phyloP scores from a whole-genome alignment of 37 sponge, comb jelly and placozoan genomes.

The Dysidea cf. avara region DNA sequence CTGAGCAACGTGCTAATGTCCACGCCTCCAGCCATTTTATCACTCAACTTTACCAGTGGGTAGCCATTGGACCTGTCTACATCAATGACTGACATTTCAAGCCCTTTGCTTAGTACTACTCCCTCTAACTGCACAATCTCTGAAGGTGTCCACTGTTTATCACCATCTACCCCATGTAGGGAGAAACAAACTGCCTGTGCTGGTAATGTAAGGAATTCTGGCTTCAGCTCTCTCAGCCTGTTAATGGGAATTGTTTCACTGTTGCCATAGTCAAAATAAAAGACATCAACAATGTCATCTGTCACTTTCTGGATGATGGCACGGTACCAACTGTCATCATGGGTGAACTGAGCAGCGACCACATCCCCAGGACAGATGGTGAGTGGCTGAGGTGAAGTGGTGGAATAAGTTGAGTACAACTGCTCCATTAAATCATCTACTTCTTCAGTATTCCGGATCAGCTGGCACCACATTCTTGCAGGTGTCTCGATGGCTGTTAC shows the following conservation, averaged over 20 bases:
- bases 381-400: no score
- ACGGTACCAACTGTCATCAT: slow-evolving; percentile 63
- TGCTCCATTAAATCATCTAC: slow-evolving; percentile 24
- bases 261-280: slow-evolving; percentile 81
- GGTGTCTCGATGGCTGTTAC: slow-evolving; percentile 59
- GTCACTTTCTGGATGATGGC: slow-evolving; percentile 6
- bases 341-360: slow-evolving; percentile 31
- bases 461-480: slow-evolving; percentile 66
- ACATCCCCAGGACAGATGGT: no score
- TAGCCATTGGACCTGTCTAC: slow-evolving; percentile 39
- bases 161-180: slow-evolving; percentile 9
- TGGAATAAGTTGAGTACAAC: no score
- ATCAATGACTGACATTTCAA: slow-evolving; percentile 22
- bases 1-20: slow-evolving; percentile 13
- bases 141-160: slow-evolving; percentile 34
- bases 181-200: slow-evolving; percentile 73
- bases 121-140: slow-evolving; percentile 19
- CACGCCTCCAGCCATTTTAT: neutral
- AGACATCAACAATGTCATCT: slow-evolving; percentile 18
- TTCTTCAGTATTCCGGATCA: neutral
- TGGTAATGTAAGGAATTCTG: slow-evolving; percentile 31
- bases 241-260: slow-evolving; percentile 20
- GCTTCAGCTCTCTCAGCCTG: slow-evolving; percentile 16
- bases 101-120: neutral
- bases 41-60: slow-evolving; percentile 34